These are phyloP conservation scores for Ctenomys sociabilis DNA, from an alignment of 2,113 vertebrate species.

Conservation along the genomic window DNA sequence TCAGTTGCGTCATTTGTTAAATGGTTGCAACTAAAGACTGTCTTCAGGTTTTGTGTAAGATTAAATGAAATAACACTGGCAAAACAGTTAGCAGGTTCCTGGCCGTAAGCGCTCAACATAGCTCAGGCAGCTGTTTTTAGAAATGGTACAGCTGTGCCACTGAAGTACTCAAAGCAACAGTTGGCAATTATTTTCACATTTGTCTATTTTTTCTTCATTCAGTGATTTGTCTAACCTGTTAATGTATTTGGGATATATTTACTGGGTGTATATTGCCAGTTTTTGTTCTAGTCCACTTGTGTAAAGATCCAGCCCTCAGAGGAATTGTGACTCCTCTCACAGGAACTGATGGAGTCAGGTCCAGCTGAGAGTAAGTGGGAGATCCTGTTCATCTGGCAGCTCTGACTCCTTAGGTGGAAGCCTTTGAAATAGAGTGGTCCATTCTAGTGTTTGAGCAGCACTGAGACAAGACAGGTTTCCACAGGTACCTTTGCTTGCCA, in stretches of 20 bases:
- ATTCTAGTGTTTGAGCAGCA: not conserved
- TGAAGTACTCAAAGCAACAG: not conserved
- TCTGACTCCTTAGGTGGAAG: not conserved
- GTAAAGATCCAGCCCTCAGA: not conserved
- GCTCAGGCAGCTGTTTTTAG: slow-evolving; percentile 2
- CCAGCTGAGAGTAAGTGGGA: not conserved
- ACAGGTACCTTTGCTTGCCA: not conserved
- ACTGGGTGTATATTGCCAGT: not conserved
- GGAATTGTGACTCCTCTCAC: not conserved
- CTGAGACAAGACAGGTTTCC: not conserved
- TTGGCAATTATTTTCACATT: not conserved
- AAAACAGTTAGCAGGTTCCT: slow-evolving; percentile 13
- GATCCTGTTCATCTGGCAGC: not conserved
- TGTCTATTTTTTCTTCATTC: not conserved
- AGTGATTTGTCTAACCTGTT: slow-evolving; percentile 7
- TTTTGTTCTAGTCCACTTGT: not conserved
- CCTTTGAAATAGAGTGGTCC: not conserved
- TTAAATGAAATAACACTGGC: not conserved
- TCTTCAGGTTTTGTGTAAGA: not conserved
- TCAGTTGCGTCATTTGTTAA: not conserved
- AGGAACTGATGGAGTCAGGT: not conserved
- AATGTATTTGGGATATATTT: not conserved
- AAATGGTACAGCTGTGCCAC: not conserved
- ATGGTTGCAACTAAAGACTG: not conserved
- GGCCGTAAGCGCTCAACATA: not conserved